Evolutionary conservation across 2,797 vertebrate species (phyloP).

Genomic region (Nannoperca obscura): DNA sequence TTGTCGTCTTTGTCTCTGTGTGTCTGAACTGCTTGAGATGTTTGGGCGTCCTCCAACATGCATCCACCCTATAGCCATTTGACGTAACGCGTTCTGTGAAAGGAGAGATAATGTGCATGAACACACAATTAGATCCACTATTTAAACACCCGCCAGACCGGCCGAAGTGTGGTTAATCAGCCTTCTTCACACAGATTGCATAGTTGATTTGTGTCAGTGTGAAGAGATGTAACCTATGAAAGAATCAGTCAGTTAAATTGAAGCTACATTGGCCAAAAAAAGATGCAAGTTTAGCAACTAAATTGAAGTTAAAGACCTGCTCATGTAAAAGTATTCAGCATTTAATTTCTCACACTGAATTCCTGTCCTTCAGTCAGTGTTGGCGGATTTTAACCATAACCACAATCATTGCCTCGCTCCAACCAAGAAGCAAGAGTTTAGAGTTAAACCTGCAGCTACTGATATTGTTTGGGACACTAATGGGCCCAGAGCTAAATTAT

Average conservation of each 20-base stretch:
- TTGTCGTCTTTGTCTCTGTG: slow-evolving; percentile 1
- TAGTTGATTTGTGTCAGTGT: not conserved
- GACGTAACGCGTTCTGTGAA: slow-evolving; percentile 20
- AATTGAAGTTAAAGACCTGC: not conserved
- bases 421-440: too few relatives aligned
- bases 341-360: not conserved
- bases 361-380: not conserved
- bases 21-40: not conserved
- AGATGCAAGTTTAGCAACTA: not conserved
- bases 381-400: not conserved
- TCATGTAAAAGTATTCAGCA: too few relatives aligned
- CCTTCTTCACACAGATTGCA: slow-evolving; percentile 1
- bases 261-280: not conserved
- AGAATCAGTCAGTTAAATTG: not conserved
- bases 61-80: slow-evolving; percentile 9
- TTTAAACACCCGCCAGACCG: slow-evolving; percentile 22
- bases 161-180: not conserved
- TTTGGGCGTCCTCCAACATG: slow-evolving; percentile 23
- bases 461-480: not conserved
- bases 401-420: too few relatives aligned
- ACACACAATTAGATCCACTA: slow-evolving; percentile 29
- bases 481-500: too few relatives aligned
- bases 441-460: not conserved
- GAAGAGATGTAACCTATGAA: not conserved
- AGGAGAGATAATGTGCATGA: slow-evolving; percentile 23